Evolutionary conservation across 2,888 invertebrate genomes (phyloP).

Genomic region (Thereva nobilitata): DNA sequence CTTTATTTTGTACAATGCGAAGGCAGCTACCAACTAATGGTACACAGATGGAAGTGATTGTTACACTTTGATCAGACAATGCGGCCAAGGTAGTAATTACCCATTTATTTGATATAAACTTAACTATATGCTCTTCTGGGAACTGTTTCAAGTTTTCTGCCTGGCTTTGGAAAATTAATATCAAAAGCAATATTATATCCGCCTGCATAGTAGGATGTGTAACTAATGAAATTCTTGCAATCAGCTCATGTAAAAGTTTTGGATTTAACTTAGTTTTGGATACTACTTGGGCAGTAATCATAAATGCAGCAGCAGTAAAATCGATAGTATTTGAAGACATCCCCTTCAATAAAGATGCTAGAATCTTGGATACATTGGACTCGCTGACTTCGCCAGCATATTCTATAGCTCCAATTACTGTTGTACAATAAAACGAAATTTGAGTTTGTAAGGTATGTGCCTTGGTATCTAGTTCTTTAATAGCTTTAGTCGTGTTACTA

Average conservation of each 20-base stretch:
- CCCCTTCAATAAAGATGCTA: constrained; percentile 74
- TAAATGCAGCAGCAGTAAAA: constrained; percentile 73
- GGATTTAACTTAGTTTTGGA: constrained; percentile 65
- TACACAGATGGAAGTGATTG: constrained; percentile 63
- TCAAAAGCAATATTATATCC: constrained; percentile 68
- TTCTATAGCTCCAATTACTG: constrained; percentile 72
- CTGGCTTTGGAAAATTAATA: constrained; percentile 74
- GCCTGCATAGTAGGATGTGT: constrained; percentile 61
- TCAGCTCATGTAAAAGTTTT: constrained; percentile 64
- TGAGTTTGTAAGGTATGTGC: constrained; percentile 69
- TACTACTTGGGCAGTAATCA: constrained; percentile 72
- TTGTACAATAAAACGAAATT: constrained; percentile 80
- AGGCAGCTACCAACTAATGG: constrained; percentile 64
- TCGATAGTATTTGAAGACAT: constrained; percentile 69
- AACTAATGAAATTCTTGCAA: constrained; percentile 64
- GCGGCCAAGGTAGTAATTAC: constrained; percentile 60
- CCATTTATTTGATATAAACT: constrained; percentile 60
- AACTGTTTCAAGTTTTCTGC: constrained; percentile 59
- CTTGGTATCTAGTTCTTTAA: constrained; percentile 64
- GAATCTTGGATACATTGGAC: constrained; percentile 68
- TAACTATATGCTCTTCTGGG: constrained; percentile 61
- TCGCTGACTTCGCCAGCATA: constrained; percentile 63
- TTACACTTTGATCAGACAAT: constrained; percentile 62
- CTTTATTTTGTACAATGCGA: constrained; percentile 60
- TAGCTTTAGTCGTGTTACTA: constrained; percentile 62